A percentile compares a stretch with the other conserved stretches of the same genome.
These are phyloP conservation scores for Salvelinus namaycush DNA, from an alignment of 2,113 vertebrate species.

Conservation along the genomic window DNA sequence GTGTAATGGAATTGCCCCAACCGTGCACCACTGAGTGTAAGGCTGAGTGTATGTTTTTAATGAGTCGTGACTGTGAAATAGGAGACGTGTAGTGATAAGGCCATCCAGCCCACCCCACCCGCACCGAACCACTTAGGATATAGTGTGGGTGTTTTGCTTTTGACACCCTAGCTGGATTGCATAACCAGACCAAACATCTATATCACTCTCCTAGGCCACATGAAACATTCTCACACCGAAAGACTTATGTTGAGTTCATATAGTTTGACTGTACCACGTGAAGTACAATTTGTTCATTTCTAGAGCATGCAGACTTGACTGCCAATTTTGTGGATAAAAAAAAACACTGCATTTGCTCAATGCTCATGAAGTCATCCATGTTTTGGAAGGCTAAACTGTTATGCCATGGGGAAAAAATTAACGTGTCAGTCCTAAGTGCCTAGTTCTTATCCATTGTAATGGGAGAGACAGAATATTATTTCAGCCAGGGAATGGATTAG, in stretches of 20 bases:
- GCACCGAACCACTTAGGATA: neutral
- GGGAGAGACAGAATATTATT: neutral
- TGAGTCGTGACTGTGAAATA: too few species aligned
- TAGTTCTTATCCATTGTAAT: neutral
- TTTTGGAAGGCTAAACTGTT: neutral
- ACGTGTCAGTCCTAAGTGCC: neutral
- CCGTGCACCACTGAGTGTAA: too few species aligned
- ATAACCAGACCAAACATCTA: too few species aligned
- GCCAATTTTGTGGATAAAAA: neutral
- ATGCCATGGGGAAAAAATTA: neutral
- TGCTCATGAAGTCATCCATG: neutral
- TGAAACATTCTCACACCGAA: neutral
- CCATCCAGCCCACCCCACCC: neutral
- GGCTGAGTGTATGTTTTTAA: too few species aligned
- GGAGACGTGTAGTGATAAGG: slow-evolving; percentile 13
- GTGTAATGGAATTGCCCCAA: too few species aligned
- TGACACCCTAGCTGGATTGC: neutral
- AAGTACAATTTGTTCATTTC: neutral
- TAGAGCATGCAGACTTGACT: neutral
- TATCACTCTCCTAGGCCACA: neutral
- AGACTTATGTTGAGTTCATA: too few species aligned
- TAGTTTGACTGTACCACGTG: too few species aligned
- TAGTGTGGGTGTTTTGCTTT: neutral
- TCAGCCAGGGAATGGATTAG: neutral
- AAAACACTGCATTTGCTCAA: too few species aligned